These are phyloP conservation scores for Ploceus nigricollis DNA, from an alignment of 2,113 vertebrate species.

Conservation along the genomic window DNA sequence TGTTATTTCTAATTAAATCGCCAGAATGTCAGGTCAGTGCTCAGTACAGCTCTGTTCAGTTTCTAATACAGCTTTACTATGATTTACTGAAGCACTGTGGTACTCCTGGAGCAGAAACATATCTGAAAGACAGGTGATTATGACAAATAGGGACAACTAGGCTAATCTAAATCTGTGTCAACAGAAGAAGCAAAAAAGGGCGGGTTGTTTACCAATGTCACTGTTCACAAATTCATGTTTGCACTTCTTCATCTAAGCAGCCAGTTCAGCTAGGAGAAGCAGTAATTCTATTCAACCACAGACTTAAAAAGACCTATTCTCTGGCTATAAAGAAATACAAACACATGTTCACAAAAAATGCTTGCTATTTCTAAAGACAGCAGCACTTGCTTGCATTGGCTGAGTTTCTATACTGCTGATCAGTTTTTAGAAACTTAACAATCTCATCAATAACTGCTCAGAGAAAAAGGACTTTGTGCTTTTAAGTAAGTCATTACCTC, in stretches of 20 bases:
- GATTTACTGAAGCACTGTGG: not conserved
- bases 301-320: not conserved
- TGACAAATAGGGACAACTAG: not conserved
- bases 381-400: not conserved
- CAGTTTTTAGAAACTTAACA: not conserved
- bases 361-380: not conserved
- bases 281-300: not conserved
- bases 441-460: not conserved
- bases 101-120: not conserved
- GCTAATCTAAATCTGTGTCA: not conserved
- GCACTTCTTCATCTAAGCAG: not conserved
- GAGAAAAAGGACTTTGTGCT: not conserved
- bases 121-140: not conserved
- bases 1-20: not conserved
- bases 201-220: rapidly evolving
- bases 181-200: not conserved
- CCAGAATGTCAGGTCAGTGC: not conserved
- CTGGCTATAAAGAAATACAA: not conserved
- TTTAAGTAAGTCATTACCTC: not conserved
- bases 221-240: not conserved
- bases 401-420: not conserved
- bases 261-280: not conserved
- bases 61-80: not conserved
- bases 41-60: not conserved
- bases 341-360: not conserved